Base-by-base conservation (phyloP, 1,140 invertebrate genomes). In the Drosophila arawakana region DNA sequence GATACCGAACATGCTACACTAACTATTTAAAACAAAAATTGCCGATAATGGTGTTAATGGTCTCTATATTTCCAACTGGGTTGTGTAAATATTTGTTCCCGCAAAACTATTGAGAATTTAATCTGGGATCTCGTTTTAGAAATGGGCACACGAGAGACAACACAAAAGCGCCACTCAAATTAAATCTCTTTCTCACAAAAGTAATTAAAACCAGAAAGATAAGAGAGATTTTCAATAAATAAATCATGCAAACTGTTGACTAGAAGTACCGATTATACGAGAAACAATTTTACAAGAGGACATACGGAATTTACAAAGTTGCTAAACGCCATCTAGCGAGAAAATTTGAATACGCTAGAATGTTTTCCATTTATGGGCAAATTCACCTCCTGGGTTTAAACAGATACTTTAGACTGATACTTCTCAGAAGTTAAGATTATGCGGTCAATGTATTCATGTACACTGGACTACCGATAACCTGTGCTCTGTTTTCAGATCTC, bases 31-130 rank as follows among this genome's bases (percentile, higher is more conserved):
- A 34, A 35, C 30, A 6, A 34, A 15, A 18, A 46, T 3, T 7
- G 7, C 34, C 9, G 50, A 52, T 52, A 35, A 35, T 30, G 30
- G 50, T 10, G 50, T 54, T 34, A 54, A 37, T 15, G 50, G 50
- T 54, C 34, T 35, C 37, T 54, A 34, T 54, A 11, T 54, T 37
- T 34, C n/a, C 13, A 37, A 13, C 13, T 54, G 50, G n/a, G 30
- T 35, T 37, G 5, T 9, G 5, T 30, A 15, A 37, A 52, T 15
- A 5, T 7, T 35, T 34, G 7, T 52, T 8, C 7, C 0, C 9
- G 44, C 18, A 7, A 21, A 47, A 9, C 7, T 47, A 7, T 8
- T 47, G 35, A 54, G n/a, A 37, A 50, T 11, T 10, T 10, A 43
- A 43, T 13, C n/a, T 43, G 6, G 41, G 41, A 13, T 13, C 41